Base-by-base conservation (phyloP, 2,113 vertebrate species). In the Crypturellus undulatus region DNA sequence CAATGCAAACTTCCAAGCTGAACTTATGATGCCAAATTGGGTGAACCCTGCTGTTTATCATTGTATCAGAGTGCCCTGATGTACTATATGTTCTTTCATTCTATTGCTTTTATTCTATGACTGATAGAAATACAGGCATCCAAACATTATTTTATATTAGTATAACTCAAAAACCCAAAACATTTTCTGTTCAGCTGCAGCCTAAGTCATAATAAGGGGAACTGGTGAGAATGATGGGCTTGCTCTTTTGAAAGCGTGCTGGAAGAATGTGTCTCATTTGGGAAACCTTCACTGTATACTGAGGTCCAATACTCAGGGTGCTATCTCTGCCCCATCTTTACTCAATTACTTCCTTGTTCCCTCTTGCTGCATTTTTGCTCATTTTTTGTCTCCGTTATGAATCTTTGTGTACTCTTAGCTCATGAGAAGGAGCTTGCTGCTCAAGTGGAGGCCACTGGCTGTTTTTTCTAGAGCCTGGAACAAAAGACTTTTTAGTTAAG, bases 161-260 rank as follows among this genome's bases (percentile, higher is more conserved):
- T 77, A 38, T 82, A 65, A 72, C 18, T 49, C 49, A 22, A 22
- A 47, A 43, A 9, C 20, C 47, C 47, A 54, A 40, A 47, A 42
- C 14, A 10, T 11, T 70, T 70, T 73, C 20, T 65, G 58, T 40
- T 82, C 58, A 77, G 12, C 80, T 21, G 36, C 60, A 84, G 65
- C 64, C 56, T 12, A 0, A 9, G n/a, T 34, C 28, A 62, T 7
- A 0, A 62, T 7, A 0, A 28, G 5, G 49, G 34, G 8, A 70
- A 60, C 40, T 19, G 45, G 6, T 12, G n/a, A 6, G n/a, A 73
- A 67, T 2, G 2, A 19, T 2, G 24, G 69, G 32, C n/a, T 10
- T 12, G 25, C 15, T 24, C 47, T 67, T 82, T 45, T 54, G 67
- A 60, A 68, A 83, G 25, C 2, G 10, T 42, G 32, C 8, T 10